Percentiles rank a stretch among this genome's conserved stretches.
phyloP scores from a whole-genome alignment of 2,797 vertebrate species.

The Lacerta bilineata region DNA sequence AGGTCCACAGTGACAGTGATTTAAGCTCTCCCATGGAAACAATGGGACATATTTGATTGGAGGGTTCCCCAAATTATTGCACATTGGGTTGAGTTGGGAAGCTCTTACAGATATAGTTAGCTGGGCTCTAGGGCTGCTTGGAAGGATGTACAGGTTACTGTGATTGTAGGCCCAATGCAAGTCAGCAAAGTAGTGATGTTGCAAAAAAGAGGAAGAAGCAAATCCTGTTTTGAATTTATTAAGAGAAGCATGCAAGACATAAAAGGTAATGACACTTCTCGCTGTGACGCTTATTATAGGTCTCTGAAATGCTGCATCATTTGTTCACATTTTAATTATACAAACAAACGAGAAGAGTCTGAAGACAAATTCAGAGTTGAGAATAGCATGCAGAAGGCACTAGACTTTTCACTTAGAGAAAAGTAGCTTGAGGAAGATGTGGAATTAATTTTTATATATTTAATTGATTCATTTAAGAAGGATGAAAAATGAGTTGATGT shows the following conservation, averaged over 20 bases:
- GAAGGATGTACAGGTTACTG: neutral
- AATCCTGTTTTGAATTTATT: slow-evolving; percentile 1
- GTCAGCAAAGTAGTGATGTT: neutral
- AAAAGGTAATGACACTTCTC: neutral
- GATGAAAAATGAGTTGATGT: neutral
- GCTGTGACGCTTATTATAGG: neutral
- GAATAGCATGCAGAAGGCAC: neutral
- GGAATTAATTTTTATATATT: neutral
- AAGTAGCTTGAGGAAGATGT: neutral
- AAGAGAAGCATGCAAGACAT: neutral
- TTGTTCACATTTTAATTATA: neutral
- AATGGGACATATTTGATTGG: neutral
- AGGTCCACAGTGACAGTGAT: neutral
- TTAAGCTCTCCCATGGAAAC: too few species aligned
- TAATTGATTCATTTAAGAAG: neutral
- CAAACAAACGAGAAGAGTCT: neutral
- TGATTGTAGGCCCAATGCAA: neutral
- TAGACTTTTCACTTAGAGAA: neutral
- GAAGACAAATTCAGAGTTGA: neutral
- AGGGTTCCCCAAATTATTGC: neutral
- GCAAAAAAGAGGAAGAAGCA: neutral
- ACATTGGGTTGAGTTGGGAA: neutral
- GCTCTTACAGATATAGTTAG: neutral
- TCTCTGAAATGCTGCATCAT: neutral
- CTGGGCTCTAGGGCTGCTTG: neutral